A percentile compares a stretch with the other conserved stretches of the same genome.
phyloP scores from a whole-genome alignment of 2,797 vertebrate species.

The Sebastes paucispinis region DNA sequence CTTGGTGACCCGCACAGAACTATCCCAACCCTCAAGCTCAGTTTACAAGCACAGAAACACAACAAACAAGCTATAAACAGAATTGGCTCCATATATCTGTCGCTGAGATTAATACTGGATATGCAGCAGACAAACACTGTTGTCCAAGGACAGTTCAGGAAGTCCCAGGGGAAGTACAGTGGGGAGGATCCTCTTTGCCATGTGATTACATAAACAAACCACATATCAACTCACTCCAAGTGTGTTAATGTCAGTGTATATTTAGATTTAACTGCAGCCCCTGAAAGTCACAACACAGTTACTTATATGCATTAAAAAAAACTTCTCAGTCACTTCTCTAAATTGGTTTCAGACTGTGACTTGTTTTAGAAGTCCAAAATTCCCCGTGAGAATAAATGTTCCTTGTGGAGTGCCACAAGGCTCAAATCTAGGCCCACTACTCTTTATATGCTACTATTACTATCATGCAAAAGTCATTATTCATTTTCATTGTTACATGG shows the following conservation, averaged over 20 bases:
- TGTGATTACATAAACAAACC: background rate
- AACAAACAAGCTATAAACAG: conserved; percentile 46
- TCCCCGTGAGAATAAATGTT: background rate
- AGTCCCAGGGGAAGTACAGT: background rate
- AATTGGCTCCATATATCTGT: conserved; percentile 5
- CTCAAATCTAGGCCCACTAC: background rate
- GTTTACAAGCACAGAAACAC: conserved; percentile 49
- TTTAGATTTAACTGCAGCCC: background rate
- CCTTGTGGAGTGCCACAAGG: background rate
- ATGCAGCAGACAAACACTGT: background rate
- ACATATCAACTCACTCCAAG: background rate
- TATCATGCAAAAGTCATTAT: background rate
- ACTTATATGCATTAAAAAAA: background rate
- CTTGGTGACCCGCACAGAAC: conserved; percentile 52
- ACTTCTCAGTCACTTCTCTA: background rate
- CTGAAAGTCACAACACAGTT: background rate
- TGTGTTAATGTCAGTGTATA: background rate
- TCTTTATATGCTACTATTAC: background rate
- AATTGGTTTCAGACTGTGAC: background rate
- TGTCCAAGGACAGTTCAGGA: background rate
- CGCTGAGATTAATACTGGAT: background rate
- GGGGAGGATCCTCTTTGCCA: background rate
- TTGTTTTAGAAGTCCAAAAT: background rate
- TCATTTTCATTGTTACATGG: background rate
- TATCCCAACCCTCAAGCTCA: conserved; percentile 47